Evolutionary conservation across 2,113 vertebrate species (phyloP).

Genomic region (Phasianus colchicus): DNA sequence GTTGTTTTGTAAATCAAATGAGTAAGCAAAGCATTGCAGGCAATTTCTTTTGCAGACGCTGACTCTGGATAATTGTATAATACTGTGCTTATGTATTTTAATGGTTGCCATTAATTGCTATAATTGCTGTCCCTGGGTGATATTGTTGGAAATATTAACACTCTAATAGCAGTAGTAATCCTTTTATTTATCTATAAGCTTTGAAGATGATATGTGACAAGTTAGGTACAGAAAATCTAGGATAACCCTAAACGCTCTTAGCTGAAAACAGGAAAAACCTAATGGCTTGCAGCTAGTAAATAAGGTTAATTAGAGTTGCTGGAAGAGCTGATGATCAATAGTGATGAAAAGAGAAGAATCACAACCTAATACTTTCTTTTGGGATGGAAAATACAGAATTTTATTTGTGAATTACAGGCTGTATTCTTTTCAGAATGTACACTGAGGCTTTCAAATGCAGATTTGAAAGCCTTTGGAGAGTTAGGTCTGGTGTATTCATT

Average conservation of each 20-base stretch:
- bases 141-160: conserved; percentile 15
- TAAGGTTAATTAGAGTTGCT: background rate
- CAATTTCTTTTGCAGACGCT: background rate
- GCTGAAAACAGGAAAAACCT: background rate
- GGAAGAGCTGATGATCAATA: background rate
- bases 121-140: conserved; percentile 9
- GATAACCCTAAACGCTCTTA: background rate
- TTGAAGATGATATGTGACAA: background rate
- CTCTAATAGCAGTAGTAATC: background rate
- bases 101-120: conserved; percentile 8
- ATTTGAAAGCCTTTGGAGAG: background rate
- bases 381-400: background rate
- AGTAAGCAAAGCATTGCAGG: background rate
- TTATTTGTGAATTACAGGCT: background rate
- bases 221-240: background rate
- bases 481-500: background rate
- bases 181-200: background rate
- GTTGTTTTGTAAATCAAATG: background rate
- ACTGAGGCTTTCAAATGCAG: background rate
- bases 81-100: conserved; percentile 19
- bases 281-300: background rate
- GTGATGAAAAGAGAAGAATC: background rate
- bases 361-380: background rate
- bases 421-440: background rate
- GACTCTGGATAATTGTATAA: background rate